phyloP scores from a whole-genome alignment of 2,113 vertebrate species.

The Nibea albiflora region DNA sequence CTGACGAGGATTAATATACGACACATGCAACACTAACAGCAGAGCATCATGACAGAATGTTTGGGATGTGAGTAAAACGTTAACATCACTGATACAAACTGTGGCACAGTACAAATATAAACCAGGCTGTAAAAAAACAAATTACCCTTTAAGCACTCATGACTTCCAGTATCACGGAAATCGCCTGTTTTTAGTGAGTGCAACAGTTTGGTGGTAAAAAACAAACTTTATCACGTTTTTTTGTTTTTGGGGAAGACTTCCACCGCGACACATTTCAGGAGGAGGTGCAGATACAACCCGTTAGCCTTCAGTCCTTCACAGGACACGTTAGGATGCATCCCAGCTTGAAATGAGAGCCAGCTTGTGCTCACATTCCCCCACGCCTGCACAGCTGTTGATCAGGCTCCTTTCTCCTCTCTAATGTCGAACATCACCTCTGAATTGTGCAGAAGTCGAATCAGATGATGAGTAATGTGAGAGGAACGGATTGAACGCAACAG shows the following conservation, averaged over 20 bases:
- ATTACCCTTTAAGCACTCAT: neutral
- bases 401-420: neutral
- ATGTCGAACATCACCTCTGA: neutral
- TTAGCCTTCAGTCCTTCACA: neutral
- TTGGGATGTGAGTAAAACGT: neutral
- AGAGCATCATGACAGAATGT: neutral
- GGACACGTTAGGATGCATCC: neutral
- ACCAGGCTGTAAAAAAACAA: neutral
- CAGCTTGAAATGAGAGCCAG: neutral
- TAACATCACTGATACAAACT: neutral
- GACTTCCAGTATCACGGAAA: neutral
- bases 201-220: neutral
- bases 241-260: too few species aligned
- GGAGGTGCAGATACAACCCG: too few species aligned
- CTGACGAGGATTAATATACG: neutral
- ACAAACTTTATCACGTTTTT: neutral
- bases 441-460: neutral
- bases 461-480: neutral
- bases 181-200: neutral
- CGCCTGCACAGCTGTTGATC: neutral
- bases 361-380: neutral
- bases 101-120: neutral
- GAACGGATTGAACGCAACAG: neutral
- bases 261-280: too few species aligned
- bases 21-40: neutral